Percentiles rank a stretch among this genome's conserved stretches.
Conservation (phyloP, 2,888 invertebrate genomes). For the Masnerella sp. region DNA sequence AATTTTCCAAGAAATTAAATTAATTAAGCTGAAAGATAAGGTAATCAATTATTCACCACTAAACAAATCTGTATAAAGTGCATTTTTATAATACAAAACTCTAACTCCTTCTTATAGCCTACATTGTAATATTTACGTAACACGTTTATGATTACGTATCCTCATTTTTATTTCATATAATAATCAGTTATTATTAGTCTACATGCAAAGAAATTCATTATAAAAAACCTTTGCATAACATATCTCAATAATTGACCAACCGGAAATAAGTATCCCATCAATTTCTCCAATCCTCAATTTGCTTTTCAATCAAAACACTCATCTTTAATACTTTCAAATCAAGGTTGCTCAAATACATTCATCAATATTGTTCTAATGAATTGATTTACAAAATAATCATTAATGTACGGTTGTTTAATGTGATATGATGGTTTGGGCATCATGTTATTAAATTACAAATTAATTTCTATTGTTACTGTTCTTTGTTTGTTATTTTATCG, state of each 20-base stretch:
- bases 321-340: too few species aligned
- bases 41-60: slow-evolving; percentile 4
- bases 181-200: neutral
- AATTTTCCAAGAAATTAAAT: neutral
- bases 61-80: slow-evolving; percentile 1
- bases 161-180: slow-evolving; percentile 11
- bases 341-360: too few species aligned
- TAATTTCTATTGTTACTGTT: too few species aligned
- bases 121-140: slow-evolving; percentile 25
- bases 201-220: neutral
- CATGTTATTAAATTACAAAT: too few species aligned
- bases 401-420: too few species aligned
- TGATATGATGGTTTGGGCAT: too few species aligned
- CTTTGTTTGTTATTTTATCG: too few species aligned
- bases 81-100: neutral
- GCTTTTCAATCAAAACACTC: too few species aligned
- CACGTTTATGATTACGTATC: slow-evolving; percentile 3
- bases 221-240: neutral
- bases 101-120: slow-evolving; percentile 11
- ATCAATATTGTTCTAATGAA: too few species aligned
- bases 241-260: slow-evolving; percentile 1
- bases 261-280: neutral
- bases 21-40: slow-evolving; percentile 9
- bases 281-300: too few species aligned
- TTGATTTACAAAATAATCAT: too few species aligned